Evolutionary conservation across 2,113 vertebrate genomes (phyloP).

Genomic region (Macroglossus sobrinus): DNA sequence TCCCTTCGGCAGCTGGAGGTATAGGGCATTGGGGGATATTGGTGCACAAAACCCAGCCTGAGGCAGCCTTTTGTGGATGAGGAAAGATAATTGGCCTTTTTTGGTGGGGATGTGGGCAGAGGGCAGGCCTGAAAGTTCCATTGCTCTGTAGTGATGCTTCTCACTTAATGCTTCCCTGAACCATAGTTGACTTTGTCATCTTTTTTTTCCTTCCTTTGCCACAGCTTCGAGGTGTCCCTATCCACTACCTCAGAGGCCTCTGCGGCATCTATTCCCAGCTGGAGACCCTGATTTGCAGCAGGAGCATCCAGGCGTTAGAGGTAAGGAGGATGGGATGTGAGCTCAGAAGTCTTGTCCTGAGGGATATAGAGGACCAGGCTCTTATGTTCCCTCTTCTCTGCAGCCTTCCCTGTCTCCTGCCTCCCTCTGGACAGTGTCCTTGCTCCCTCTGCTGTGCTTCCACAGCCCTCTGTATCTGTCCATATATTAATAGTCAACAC

Average conservation of each 20-base stretch:
- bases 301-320: constrained; percentile 90
- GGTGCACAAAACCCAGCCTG: background rate
- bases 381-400: background rate
- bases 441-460: background rate
- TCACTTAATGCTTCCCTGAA: background rate
- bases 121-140: background rate
- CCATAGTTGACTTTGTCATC: background rate
- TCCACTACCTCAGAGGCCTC: constrained; percentile 92
- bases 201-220: background rate
- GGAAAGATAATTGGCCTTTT: background rate
- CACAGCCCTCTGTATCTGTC: background rate
- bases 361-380: background rate
- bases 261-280: constrained; percentile 93
- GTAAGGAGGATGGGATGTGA: constrained; percentile 76
- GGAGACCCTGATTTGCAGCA: constrained; percentile 92
- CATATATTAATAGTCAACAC: background rate
- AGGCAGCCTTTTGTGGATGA: background rate
- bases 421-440: background rate
- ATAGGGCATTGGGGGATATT: background rate
- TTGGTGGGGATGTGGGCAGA: background rate
- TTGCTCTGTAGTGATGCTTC: background rate
- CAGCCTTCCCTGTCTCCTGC: background rate
- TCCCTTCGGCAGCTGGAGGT: constrained; percentile 94
- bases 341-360: background rate
- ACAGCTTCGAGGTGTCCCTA: constrained; percentile 88